These are phyloP conservation scores for Oryzias woworae DNA, from an alignment of 2,113 vertebrate genomes.

Conservation along the genomic window DNA sequence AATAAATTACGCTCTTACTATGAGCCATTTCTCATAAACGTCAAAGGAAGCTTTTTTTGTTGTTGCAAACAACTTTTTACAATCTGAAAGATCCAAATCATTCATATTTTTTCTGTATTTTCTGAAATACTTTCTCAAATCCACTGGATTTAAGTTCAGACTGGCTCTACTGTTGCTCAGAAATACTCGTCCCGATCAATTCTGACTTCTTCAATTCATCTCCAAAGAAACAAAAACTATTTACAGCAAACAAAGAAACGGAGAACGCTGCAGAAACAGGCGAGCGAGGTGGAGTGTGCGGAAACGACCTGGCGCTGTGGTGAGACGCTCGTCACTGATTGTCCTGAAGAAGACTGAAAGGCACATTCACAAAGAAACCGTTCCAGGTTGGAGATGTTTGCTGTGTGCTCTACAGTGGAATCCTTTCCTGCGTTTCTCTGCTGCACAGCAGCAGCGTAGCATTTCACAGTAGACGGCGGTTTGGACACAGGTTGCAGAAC, in stretches of 20 bases:
- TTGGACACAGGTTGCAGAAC: conserved; percentile 2
- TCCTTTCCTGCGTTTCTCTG: conserved; percentile 22
- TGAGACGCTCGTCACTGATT: conserved; percentile 27
- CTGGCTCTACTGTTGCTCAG: conserved; percentile 34
- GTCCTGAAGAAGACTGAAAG: conserved; percentile 48
- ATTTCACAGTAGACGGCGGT: conserved; percentile 52
- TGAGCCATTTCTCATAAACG: conserved; percentile 4
- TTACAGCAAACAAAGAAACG: conserved; percentile 38
- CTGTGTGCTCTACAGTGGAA: conserved; percentile 22
- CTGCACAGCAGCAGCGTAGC: conserved; percentile 13
- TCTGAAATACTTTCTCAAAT: conserved; percentile 56
- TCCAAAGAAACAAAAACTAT: conserved; percentile 32
- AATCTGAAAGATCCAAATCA: conserved; percentile 42
- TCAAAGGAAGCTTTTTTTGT: too few species aligned
- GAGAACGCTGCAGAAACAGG: conserved; percentile 41
- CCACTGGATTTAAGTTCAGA: conserved; percentile 71
- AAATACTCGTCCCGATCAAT: conserved; percentile 41
- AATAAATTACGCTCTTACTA: conserved; percentile 58
- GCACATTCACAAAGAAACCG: conserved; percentile 45
- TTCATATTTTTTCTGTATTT: conserved; percentile 26
- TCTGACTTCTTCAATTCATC: conserved; percentile 1
- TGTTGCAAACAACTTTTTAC: conserved; percentile 33
- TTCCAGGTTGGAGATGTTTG: conserved; percentile 21
- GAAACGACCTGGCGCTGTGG: not conserved
- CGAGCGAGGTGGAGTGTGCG: conserved; percentile 3